Percentiles rank a stretch among this genome's conserved stretches.
These are phyloP conservation scores for Hypomecis punctinalis DNA, from an alignment of 2,888 invertebrate genomes.

Conservation along the genomic window DNA sequence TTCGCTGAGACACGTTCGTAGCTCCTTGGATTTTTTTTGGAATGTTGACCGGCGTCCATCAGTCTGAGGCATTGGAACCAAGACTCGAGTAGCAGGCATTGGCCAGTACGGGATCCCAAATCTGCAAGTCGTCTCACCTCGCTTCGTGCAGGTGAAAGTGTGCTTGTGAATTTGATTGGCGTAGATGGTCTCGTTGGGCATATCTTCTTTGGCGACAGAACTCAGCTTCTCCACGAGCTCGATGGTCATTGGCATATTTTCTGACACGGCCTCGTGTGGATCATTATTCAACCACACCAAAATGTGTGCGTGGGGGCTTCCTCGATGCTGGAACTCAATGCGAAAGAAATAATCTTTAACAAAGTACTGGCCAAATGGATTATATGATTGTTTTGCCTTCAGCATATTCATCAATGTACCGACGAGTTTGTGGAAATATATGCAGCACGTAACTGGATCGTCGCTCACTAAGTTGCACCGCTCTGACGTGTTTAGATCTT, in stretches of 20 bases:
- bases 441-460: constrained; percentile 52
- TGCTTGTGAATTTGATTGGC: constrained; percentile 58
- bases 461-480: constrained; percentile 47
- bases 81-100: constrained; percentile 49
- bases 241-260: constrained; percentile 55
- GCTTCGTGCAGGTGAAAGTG: constrained; percentile 53
- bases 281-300: constrained; percentile 62
- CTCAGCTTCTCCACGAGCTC: constrained; percentile 53
- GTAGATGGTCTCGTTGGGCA: constrained; percentile 49
- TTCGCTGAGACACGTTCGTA: constrained; percentile 48
- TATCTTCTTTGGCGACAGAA: constrained; percentile 49
- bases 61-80: constrained; percentile 54
- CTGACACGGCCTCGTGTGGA: constrained; percentile 52
- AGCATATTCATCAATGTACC: constrained; percentile 48
- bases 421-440: constrained; percentile 58
- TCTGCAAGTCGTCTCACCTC: constrained; percentile 48
- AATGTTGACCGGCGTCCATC: constrained; percentile 49
- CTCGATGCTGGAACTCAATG: constrained; percentile 64
- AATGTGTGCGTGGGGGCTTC: constrained; percentile 64
- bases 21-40: constrained; percentile 50
- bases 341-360: constrained; percentile 57
- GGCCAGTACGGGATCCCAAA: constrained; percentile 58
- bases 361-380: constrained; percentile 53
- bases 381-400: constrained; percentile 44
- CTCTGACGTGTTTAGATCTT: constrained; percentile 37